Conservation (phyloP, 1,140 invertebrate genomes). For the Charaxes varanes region DNA sequence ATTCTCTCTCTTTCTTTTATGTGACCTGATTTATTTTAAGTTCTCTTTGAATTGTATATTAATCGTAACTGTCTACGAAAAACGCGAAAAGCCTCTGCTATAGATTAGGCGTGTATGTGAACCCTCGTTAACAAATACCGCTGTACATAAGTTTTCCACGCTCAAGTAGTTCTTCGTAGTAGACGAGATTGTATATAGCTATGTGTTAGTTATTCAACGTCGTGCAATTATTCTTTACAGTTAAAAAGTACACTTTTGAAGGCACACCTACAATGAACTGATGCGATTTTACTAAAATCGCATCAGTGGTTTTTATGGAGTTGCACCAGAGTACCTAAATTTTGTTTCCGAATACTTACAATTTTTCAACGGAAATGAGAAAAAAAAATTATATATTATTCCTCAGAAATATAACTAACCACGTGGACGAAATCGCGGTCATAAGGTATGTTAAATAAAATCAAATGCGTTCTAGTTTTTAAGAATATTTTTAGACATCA, state of each 20-base stretch:
- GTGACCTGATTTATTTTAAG: conserved; percentile 72
- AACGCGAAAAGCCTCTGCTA: conserved; percentile 19
- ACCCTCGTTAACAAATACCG: conserved; percentile 55
- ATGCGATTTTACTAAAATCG: too few species aligned
- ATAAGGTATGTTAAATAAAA: too few species aligned
- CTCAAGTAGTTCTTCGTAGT: conserved; percentile 33
- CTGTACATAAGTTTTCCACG: conserved; percentile 40
- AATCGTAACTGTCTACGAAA: conserved; percentile 40
- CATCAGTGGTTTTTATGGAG: too few species aligned
- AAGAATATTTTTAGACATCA: too few species aligned
- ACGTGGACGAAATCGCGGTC: too few species aligned
- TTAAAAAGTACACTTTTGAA: conserved; percentile 6
- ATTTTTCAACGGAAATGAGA: too few species aligned
- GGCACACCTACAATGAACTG: background rate
- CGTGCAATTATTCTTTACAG: conserved; percentile 23
- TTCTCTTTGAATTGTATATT: conserved; percentile 38
- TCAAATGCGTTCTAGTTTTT: too few species aligned
- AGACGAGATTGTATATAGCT: conserved; percentile 40
- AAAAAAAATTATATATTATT: too few species aligned
- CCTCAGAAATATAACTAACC: too few species aligned
- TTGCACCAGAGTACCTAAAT: too few species aligned
- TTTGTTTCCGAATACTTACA: too few species aligned
- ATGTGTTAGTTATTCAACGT: conserved; percentile 25
- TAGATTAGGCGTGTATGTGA: conserved; percentile 37
- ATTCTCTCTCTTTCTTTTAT: conserved; percentile 51